Evolutionary conservation across 2,797 vertebrate species (phyloP).

Genomic region (Alca torda): DNA sequence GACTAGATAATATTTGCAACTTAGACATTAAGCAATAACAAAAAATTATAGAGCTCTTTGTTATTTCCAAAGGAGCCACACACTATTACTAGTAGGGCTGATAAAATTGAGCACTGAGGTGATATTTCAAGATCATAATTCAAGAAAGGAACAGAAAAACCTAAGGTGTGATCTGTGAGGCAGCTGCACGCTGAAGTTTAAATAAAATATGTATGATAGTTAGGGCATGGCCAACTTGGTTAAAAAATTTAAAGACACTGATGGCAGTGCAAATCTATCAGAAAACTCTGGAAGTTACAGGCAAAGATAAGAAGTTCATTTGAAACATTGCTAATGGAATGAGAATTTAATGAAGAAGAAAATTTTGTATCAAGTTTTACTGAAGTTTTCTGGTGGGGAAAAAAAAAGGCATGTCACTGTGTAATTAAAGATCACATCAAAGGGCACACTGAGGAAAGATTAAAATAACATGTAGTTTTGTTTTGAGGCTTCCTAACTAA

Average conservation of each 20-base stretch:
- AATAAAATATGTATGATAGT: neutral
- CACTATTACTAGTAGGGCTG: neutral
- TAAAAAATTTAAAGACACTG: neutral
- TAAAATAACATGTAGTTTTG: neutral
- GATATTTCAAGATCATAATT: neutral
- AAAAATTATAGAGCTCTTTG: neutral
- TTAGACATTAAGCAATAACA: neutral
- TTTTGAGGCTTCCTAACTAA: neutral
- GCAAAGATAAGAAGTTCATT: neutral
- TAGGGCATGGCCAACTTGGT: neutral
- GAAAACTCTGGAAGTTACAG: neutral
- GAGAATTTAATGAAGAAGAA: neutral
- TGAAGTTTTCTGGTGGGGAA: neutral
- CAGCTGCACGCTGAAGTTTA: neutral
- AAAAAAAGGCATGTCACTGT: neutral
- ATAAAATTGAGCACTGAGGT: neutral
- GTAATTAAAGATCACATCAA: neutral
- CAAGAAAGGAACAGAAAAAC: neutral
- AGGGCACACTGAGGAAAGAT: neutral
- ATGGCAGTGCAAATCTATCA: neutral
- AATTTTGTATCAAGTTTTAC: neutral
- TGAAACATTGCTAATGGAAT: neutral
- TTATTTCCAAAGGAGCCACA: neutral
- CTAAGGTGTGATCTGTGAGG: neutral
- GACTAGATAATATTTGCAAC: neutral